phyloP scores from a whole-genome alignment of 2,888 invertebrate genomes.

The Rhagium mordax region DNA sequence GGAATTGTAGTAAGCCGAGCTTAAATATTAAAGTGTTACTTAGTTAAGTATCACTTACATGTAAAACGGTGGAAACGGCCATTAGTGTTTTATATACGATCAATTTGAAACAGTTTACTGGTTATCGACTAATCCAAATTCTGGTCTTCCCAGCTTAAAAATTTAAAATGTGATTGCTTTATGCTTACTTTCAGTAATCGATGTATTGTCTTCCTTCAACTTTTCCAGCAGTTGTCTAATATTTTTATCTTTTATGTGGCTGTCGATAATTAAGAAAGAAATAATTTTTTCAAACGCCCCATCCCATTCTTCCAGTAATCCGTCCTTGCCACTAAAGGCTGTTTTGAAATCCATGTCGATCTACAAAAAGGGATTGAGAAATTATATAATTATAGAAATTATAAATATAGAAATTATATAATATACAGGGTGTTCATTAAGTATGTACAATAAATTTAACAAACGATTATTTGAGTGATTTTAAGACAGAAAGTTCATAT shows the following conservation, averaged over 20 bases:
- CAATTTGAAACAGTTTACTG: not conserved
- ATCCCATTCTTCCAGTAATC: slow-evolving; percentile 4
- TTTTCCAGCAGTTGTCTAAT: slow-evolving; percentile 4
- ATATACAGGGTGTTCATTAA: too few species aligned
- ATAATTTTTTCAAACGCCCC: not conserved
- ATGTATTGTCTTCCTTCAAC: slow-evolving; percentile 4
- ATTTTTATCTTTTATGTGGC: slow-evolving; percentile 8
- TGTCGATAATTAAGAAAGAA: slow-evolving; percentile 10
- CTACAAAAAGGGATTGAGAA: too few species aligned
- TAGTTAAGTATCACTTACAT: too few species aligned
- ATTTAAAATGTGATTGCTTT: not conserved
- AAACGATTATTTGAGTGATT: too few species aligned
- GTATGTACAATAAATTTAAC: too few species aligned
- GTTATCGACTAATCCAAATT: too few species aligned
- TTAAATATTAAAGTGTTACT: too few species aligned
- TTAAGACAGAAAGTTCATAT: too few species aligned
- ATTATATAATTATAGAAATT: too few species aligned
- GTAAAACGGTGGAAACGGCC: too few species aligned
- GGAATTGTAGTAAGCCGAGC: too few species aligned
- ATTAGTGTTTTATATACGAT: not conserved
- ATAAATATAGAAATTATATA: too few species aligned
- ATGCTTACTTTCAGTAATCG: slow-evolving; percentile 22
- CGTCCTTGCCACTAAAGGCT: not conserved
- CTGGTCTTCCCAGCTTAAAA: slow-evolving; percentile 1
- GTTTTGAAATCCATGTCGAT: slow-evolving; percentile 6